A percentile compares a stretch with the other conserved stretches of the same genome.
Evolutionary conservation across 2,113 vertebrate species (phyloP).

Genomic region (Cricetomys ansorgei): DNA sequence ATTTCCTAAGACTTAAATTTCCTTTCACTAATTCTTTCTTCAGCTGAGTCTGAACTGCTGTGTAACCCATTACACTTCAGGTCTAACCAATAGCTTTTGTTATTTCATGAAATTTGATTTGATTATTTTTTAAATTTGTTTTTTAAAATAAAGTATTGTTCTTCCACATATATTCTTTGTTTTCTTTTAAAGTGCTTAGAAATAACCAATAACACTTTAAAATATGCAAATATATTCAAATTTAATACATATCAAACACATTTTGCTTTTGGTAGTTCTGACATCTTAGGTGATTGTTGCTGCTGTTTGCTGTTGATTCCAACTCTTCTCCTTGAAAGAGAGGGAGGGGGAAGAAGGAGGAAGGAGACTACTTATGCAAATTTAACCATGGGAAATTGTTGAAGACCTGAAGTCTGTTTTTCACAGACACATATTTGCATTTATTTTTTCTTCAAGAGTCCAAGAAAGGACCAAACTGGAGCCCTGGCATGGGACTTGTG

Average conservation of each 20-base stretch:
- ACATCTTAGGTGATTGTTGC: neutral
- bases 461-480: neutral
- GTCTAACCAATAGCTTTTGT: neutral
- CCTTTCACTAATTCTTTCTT: neutral
- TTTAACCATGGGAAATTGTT: neutral
- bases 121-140: neutral
- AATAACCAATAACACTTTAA: constrained; percentile 1
- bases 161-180: neutral
- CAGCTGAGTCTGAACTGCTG: neutral
- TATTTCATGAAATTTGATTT: neutral
- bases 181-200: neutral
- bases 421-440: neutral
- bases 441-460: neutral
- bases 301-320: neutral
- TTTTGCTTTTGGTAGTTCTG: neutral
- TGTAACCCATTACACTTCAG: neutral
- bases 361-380: neutral
- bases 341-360: neutral
- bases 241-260: neutral
- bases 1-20: neutral
- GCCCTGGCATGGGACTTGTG: neutral
- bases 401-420: neutral
- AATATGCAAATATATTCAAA: neutral
- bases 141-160: neutral
- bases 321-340: neutral